Percentiles rank a stretch among this genome's conserved stretches.
phyloP scores from a whole-genome alignment of 2,888 invertebrate genomes.

The Apotomis turbidana region DNA sequence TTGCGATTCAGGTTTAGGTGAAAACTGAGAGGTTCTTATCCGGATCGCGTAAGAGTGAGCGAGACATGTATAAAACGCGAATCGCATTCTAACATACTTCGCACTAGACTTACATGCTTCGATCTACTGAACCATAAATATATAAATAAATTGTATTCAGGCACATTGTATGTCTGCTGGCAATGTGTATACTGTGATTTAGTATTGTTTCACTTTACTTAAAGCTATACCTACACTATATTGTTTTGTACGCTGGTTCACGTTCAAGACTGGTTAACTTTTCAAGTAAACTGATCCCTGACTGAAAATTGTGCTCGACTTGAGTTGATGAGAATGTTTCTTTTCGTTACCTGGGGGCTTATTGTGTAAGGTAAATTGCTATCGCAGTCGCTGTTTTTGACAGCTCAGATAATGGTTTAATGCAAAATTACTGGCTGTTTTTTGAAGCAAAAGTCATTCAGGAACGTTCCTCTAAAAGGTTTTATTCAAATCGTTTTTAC shows the following conservation, averaged over 20 bases:
- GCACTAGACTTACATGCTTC: no score
- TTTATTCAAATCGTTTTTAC: no score
- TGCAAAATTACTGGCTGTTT: constrained; percentile 13
- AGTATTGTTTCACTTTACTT: constrained; percentile 37
- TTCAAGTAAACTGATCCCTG: constrained; percentile 20
- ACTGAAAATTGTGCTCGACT: constrained; percentile 19
- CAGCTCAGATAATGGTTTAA: constrained; percentile 28
- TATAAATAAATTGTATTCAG: no score
- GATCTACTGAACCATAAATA: no score
- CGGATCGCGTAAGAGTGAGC: no score
- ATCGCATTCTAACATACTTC: no score
- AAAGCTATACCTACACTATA: constrained; percentile 14
- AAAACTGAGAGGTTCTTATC: no score
- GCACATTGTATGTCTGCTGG: background rate
- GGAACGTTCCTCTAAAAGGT: no score
- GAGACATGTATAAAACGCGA: no score
- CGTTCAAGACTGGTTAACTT: background rate
- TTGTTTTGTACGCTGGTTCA: constrained; percentile 1
- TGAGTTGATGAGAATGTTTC: constrained; percentile 23
- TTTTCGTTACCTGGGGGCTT: constrained; percentile 32
- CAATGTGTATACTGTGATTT: constrained; percentile 9
- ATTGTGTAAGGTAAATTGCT: constrained; percentile 34
- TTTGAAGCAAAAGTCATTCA: background rate
- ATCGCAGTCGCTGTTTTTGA: constrained; percentile 28
- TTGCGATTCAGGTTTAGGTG: no score